These are phyloP conservation scores for Hyles euphorbiae DNA, from an alignment of 1,140 invertebrate genomes.

Conservation along the genomic window DNA sequence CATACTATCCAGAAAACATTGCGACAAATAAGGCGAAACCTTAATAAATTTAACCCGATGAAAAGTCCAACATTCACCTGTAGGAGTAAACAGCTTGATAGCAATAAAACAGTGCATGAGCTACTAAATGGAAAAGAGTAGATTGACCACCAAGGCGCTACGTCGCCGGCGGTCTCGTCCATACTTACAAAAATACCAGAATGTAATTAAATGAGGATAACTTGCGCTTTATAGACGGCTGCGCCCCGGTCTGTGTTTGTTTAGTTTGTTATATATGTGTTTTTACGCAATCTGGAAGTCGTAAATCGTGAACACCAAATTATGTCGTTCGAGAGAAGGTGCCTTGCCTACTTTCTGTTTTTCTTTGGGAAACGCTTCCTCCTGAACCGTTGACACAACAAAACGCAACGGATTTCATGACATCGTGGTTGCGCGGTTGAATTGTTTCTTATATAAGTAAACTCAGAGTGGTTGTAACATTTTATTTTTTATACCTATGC, in stretches of 20 bases:
- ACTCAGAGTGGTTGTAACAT: too few relatives aligned
- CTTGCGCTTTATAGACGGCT: conserved; percentile 72
- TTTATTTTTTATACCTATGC: too few relatives aligned
- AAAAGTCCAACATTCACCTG: too few relatives aligned
- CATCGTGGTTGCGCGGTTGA: too few relatives aligned
- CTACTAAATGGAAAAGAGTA: too few relatives aligned
- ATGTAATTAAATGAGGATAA: conserved; percentile 74
- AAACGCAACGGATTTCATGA: conserved; percentile 4
- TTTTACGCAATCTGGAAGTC: conserved; percentile 75
- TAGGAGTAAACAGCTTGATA: too few relatives aligned
- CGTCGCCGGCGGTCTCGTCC: conserved; percentile 58
- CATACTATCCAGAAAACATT: too few relatives aligned
- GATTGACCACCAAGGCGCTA: conserved; percentile 46
- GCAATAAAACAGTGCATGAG: too few relatives aligned
- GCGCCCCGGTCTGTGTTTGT: conserved; percentile 68
- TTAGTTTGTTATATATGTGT: conserved; percentile 70
- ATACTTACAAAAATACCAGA: conserved; percentile 73
- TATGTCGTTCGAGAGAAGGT: conserved; percentile 68
- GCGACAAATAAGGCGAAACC: too few relatives aligned
- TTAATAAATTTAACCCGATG: too few relatives aligned
- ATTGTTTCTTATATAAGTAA: too few relatives aligned
- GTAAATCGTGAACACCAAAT: conserved; percentile 71
- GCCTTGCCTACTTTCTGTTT: conserved; percentile 37
- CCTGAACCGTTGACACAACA: neutral
- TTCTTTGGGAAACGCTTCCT: conserved; percentile 4